Conservation (phyloP, 1,140 invertebrate genomes). For the Drusus annulatus region DNA sequence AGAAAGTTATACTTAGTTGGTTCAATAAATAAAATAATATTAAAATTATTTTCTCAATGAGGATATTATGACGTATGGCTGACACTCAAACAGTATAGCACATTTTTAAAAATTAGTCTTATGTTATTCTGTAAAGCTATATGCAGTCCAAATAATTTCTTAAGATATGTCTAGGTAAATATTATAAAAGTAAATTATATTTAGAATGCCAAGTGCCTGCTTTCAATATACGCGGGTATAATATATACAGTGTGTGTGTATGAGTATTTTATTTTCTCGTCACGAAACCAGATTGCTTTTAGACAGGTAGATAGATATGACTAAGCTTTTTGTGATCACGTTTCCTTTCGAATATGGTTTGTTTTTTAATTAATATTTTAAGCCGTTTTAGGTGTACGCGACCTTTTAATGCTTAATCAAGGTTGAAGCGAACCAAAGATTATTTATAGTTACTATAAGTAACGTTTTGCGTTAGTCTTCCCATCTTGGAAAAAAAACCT, state of each 20-base stretch:
- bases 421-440: not conserved
- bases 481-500: not conserved
- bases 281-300: slow-evolving; percentile 6
- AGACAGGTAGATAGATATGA: no score
- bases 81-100: no score
- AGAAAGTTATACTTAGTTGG: no score
- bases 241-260: no score
- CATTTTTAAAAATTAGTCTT: no score
- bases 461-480: no score
- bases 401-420: not conserved
- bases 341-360: slow-evolving; percentile 31
- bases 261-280: slow-evolving; percentile 8
- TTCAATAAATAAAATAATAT: no score
- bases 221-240: not conserved
- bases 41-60: no score
- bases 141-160: no score
- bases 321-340: not conserved
- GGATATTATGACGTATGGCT: no score
- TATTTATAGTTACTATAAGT: not conserved
- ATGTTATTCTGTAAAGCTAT: no score
- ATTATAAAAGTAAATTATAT: not conserved
- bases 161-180: no score
- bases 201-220: not conserved
- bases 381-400: not conserved
- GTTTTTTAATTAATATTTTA: slow-evolving; percentile 9